phyloP scores from a whole-genome alignment of 2,113 vertebrate genomes.

The Pachypanchax playfairii region DNA sequence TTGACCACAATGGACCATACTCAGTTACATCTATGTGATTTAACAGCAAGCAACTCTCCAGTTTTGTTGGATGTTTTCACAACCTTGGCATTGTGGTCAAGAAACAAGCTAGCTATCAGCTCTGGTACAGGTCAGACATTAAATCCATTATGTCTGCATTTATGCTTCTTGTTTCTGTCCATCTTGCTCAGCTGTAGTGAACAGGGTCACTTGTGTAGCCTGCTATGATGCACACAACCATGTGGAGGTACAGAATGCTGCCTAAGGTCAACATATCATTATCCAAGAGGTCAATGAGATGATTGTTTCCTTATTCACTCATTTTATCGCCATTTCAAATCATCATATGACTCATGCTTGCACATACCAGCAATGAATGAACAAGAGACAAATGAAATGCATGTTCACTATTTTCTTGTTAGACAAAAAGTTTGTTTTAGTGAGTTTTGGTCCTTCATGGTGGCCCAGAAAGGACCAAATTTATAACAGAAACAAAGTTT shows the following conservation, averaged over 20 bases:
- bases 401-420: background rate
- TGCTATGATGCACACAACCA: conserved; percentile 42
- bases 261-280: conserved; percentile 53
- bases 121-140: conserved; percentile 29
- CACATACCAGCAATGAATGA: conserved; percentile 50
- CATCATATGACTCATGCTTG: conserved; percentile 60
- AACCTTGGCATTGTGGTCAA: conserved; percentile 22
- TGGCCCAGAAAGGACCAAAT: no score
- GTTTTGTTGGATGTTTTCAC: conserved; percentile 44
- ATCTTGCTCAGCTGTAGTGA: conserved; percentile 27
- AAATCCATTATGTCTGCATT: conserved; percentile 16
- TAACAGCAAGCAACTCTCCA: conserved; percentile 19
- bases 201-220: conserved; percentile 51
- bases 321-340: conserved; percentile 59
- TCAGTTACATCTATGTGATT: conserved; percentile 61
- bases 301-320: conserved; percentile 53
- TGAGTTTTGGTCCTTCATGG: background rate
- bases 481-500: no score
- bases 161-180: conserved; percentile 33
- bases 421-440: conserved; percentile 28
- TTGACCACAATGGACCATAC: conserved; percentile 78
- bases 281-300: conserved; percentile 52
- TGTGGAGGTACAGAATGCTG: conserved; percentile 59
- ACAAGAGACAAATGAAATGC: conserved; percentile 50
- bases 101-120: conserved; percentile 54